Conservation (phyloP, 2,888 invertebrate genomes). For the Drosophila subsilvestris region DNA sequence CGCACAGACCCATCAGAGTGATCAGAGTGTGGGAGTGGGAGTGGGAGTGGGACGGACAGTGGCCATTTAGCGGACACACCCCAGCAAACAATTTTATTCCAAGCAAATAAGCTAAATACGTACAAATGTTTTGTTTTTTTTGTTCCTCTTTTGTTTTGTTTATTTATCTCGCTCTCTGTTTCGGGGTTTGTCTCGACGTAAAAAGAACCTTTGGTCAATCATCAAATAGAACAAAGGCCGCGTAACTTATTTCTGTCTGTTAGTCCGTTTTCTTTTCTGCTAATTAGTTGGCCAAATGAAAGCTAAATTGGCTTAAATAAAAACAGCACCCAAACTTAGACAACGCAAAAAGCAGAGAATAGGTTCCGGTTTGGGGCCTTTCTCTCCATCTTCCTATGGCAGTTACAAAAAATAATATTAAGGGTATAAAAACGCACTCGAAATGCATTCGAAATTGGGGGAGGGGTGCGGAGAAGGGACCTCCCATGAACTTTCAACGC, state of each 20-base stretch:
- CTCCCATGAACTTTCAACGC: constrained; percentile 71
- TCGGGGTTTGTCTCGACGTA: constrained; percentile 18
- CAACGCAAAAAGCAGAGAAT: too few species aligned
- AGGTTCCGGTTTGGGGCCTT: too few species aligned
- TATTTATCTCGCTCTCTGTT: constrained; percentile 27
- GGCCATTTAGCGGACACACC: constrained; percentile 75
- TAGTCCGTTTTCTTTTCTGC: constrained; percentile 21
- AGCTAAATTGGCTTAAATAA: constrained; percentile 16
- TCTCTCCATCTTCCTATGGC: too few species aligned
- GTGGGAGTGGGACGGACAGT: constrained; percentile 58
- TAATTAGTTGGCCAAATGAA: constrained; percentile 56
- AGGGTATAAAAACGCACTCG: neutral
- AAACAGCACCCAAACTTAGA: neutral
- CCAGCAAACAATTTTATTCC: constrained; percentile 73
- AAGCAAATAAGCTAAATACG: constrained; percentile 65
- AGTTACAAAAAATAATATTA: neutral
- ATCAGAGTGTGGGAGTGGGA: constrained; percentile 22
- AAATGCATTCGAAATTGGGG: constrained; percentile 25
- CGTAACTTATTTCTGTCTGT: constrained; percentile 40
- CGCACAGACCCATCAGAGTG: constrained; percentile 24
- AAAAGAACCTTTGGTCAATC: constrained; percentile 37
- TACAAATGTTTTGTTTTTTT: constrained; percentile 48
- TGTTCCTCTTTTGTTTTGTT: constrained; percentile 1
- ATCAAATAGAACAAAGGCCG: constrained; percentile 56
- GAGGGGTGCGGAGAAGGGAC: constrained; percentile 33